Conservation (phyloP, 2,888 invertebrate species). For the Tetheella fluctuosa region DNA sequence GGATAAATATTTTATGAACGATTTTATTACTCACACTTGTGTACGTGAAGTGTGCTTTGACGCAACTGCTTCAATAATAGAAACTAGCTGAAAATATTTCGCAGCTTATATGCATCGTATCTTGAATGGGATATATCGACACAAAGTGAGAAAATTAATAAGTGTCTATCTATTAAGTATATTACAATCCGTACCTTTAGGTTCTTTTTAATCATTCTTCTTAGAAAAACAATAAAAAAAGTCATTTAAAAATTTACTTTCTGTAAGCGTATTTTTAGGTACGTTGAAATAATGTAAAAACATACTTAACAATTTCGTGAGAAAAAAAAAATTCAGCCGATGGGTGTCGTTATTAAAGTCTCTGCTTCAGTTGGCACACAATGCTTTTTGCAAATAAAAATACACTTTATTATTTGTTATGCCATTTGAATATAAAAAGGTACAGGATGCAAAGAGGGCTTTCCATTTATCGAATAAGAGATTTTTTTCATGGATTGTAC, state of each 20-base stretch:
- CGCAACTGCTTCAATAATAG: neutral
- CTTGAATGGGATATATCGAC: too few species aligned
- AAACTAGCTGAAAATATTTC: neutral
- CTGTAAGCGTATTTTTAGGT: conserved; percentile 43
- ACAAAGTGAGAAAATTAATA: neutral
- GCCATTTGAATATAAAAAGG: conserved; percentile 21
- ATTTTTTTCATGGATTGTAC: neutral
- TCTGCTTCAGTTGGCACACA: conserved; percentile 39
- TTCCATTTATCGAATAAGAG: conserved; percentile 1
- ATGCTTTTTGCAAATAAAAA: conserved; percentile 26
- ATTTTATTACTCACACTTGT: conserved; percentile 51
- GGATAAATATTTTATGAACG: conserved; percentile 65
- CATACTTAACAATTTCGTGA: conserved; percentile 49
- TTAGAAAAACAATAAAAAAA: neutral
- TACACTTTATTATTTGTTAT: conserved; percentile 26
- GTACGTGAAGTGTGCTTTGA: conserved; percentile 24
- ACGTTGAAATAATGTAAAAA: conserved; percentile 46
- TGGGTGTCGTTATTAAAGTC: conserved; percentile 58
- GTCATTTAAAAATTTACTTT: conserved; percentile 47
- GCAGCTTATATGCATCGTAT: neutral
- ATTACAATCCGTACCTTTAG: too few species aligned
- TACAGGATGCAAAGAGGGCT: conserved; percentile 20
- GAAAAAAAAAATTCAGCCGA: conserved; percentile 44
- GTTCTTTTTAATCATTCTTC: neutral
- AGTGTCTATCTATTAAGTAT: too few species aligned